Evolutionary conservation across 1,140 invertebrate species (phyloP).

Genomic region (Polypedilum pembai): DNA sequence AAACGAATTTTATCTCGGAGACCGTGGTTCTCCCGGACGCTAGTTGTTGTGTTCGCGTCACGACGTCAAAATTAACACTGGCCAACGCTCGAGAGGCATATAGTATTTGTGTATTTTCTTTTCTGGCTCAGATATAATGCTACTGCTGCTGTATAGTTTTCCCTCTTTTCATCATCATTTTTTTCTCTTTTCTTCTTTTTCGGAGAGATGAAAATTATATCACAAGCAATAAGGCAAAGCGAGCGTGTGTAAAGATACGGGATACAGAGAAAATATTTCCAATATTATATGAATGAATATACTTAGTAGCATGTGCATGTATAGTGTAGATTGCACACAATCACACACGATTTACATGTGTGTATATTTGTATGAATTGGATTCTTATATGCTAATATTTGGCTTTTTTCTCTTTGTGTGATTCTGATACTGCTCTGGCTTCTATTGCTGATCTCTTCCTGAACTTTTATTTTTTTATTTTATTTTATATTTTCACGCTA

Average conservation of each 20-base stretch:
- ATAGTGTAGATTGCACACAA: not conserved
- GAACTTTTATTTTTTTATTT: too few relatives aligned
- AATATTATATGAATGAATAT: conserved; percentile 20
- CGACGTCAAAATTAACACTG: conserved; percentile 27
- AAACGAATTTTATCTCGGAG: not conserved
- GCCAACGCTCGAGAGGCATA: conserved; percentile 16
- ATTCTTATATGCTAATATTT: not conserved
- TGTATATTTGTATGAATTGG: not conserved
- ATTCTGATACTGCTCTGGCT: too few relatives aligned
- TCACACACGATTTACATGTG: not conserved
- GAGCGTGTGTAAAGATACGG: conserved; percentile 20
- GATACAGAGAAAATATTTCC: conserved; percentile 1
- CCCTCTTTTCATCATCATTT: conserved; percentile 23
- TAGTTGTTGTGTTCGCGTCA: conserved; percentile 24
- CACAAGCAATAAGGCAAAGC: not conserved
- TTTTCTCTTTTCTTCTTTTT: not conserved
- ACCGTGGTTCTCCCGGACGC: not conserved
- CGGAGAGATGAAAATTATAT: conserved; percentile 15
- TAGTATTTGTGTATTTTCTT: conserved; percentile 20
- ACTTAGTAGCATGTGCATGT: not conserved
- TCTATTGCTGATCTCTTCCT: too few relatives aligned
- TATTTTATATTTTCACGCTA: too few relatives aligned
- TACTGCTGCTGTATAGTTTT: conserved; percentile 26
- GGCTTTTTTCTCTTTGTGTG: not conserved
- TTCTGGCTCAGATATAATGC: conserved; percentile 14